Evolutionary conservation across 2,113 vertebrate genomes (phyloP).

Genomic region (Rostratula benghalensis): DNA sequence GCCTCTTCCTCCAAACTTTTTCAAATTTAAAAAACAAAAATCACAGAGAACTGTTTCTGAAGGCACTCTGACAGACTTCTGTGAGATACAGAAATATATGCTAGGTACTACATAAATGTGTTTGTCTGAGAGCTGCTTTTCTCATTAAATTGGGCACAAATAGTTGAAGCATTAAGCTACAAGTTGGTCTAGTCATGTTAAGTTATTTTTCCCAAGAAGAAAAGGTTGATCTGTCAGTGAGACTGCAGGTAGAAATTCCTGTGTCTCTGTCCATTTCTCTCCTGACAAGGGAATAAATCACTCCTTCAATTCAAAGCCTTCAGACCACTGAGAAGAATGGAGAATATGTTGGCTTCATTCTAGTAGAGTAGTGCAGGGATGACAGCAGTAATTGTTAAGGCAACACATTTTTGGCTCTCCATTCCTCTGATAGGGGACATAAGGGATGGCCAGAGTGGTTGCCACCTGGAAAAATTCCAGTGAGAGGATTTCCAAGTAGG

Average conservation of each 20-base stretch:
- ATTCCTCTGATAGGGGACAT: neutral
- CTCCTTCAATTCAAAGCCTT: constrained; percentile 30
- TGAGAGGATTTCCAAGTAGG: constrained; percentile 16
- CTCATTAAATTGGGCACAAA: neutral
- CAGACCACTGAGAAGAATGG: neutral
- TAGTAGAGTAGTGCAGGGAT: neutral
- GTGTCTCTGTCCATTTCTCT: constrained; percentile 4
- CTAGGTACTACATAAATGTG: neutral
- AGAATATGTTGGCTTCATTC: neutral
- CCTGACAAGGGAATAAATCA: constrained; percentile 4
- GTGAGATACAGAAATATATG: neutral
- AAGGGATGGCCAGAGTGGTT: neutral
- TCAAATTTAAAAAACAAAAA: neutral
- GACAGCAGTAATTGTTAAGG: neutral
- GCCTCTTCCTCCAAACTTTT: neutral
- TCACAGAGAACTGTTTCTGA: neutral
- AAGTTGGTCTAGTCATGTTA: neutral
- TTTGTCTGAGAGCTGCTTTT: neutral
- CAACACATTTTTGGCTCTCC: neutral
- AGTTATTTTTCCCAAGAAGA: constrained; percentile 15
- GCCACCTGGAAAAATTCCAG: constrained; percentile 48
- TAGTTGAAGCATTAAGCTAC: constrained; percentile 16
- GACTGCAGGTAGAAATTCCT: neutral
- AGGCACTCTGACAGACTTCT: neutral
- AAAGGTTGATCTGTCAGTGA: constrained; percentile 4